Percentiles rank a stretch among this genome's conserved stretches.
phyloP scores from a whole-genome alignment of 1,140 invertebrate species.

The Tyrophagus putrescentiae region DNA sequence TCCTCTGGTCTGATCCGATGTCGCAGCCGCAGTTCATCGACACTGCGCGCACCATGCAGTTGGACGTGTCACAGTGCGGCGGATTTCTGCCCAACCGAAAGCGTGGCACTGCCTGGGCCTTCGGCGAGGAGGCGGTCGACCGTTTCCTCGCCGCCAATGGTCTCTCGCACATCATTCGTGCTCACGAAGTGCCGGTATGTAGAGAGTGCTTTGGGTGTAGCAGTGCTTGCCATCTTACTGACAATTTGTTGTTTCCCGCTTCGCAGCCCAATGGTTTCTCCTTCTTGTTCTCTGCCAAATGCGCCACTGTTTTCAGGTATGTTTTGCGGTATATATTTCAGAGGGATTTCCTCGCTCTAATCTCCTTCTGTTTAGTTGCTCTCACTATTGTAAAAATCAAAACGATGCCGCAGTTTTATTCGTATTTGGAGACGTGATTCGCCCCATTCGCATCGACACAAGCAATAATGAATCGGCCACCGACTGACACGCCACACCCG shows the following conservation, averaged over 20 bases:
- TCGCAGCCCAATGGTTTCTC: conserved; percentile 16
- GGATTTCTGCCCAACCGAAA: conserved; percentile 50
- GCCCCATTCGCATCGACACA: conserved; percentile 44
- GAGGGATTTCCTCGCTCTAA: no score
- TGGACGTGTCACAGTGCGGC: conserved; percentile 8
- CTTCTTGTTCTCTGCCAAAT: conserved; percentile 43
- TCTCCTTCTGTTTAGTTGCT: conserved; percentile 52
- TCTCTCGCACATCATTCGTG: conserved; percentile 50
- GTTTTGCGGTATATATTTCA: no score
- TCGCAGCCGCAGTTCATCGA: conserved; percentile 27
- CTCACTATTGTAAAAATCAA: conserved; percentile 46
- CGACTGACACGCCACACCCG: no score
- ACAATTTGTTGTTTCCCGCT: no score
- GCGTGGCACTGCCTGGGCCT: conserved; percentile 53
- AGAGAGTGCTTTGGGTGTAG: no score
- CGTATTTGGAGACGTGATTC: conserved; percentile 40
- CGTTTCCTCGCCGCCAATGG: conserved; percentile 46
- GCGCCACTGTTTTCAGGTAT: conserved; percentile 51
- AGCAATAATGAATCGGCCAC: conserved; percentile 25
- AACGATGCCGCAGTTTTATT: conserved; percentile 51
- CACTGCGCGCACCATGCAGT: background rate
- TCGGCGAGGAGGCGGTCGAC: conserved; percentile 48
- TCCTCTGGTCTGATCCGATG: conserved; percentile 61
- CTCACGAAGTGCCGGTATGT: conserved; percentile 49
- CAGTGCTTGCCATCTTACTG: no score